Evolutionary conservation across 2,113 vertebrate species (phyloP).

Genomic region (Limnothrissa miodon): DNA sequence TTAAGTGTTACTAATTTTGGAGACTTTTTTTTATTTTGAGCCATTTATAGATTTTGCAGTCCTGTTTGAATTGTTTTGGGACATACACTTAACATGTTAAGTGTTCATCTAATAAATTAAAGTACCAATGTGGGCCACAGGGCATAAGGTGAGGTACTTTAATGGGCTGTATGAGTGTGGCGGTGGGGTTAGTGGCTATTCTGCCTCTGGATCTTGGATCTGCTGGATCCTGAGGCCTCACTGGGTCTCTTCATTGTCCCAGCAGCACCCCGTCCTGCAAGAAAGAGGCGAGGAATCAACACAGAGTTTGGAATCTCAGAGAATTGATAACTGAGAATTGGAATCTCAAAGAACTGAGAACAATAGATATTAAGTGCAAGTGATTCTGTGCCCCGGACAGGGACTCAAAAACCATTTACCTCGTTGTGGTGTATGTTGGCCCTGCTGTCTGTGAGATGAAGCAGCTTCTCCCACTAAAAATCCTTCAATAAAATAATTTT

Average conservation of each 20-base stretch:
- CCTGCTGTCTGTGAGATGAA: conserved; percentile 54
- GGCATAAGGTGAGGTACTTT: too few relatives aligned
- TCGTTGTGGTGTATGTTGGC: conserved; percentile 42
- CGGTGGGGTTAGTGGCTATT: conserved; percentile 48
- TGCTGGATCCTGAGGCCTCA: conserved; percentile 53
- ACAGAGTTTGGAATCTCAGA: background rate
- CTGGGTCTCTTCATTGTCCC: conserved; percentile 60
- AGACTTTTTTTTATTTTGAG: too few relatives aligned
- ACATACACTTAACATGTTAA: too few relatives aligned
- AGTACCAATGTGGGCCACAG: background rate
- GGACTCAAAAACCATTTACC: conserved; percentile 44
- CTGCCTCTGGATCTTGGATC: conserved; percentile 66
- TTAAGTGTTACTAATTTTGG: too few relatives aligned
- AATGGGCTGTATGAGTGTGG: background rate
- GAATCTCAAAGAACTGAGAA: background rate
- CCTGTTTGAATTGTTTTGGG: too few relatives aligned
- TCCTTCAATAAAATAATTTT: background rate
- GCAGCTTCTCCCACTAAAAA: conserved; percentile 22
- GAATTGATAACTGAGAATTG: background rate
- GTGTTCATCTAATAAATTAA: too few relatives aligned
- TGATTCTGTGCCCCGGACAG: too few relatives aligned
- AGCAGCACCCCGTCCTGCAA: conserved; percentile 24
- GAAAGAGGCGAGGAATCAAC: background rate
- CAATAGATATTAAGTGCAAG: background rate
- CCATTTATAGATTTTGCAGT: too few relatives aligned